phyloP scores from a whole-genome alignment of 1,140 invertebrate genomes.

The Drosophila saltans region DNA sequence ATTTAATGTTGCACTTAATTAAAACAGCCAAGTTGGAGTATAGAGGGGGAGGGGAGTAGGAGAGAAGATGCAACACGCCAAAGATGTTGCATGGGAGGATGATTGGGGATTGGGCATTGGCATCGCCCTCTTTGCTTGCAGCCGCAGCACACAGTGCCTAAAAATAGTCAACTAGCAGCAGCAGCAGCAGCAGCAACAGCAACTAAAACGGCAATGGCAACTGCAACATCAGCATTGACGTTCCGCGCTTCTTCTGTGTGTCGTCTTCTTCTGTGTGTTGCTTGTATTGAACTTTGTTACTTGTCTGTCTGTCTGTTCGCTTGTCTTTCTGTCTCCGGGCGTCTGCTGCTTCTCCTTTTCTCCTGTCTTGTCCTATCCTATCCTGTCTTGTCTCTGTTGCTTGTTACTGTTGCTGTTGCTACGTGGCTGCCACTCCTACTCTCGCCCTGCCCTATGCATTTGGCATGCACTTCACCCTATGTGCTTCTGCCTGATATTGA shows the following conservation, averaged over 20 bases:
- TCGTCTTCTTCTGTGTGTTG: conserved; percentile 36
- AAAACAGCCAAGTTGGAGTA: conserved; percentile 50
- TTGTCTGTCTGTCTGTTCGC: conserved; percentile 50
- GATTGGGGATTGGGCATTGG: conserved; percentile 11
- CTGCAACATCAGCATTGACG: conserved; percentile 43
- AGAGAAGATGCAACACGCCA: too few relatives aligned
- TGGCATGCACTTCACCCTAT: conserved; percentile 73
- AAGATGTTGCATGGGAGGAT: conserved; percentile 25
- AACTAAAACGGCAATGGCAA: too few relatives aligned
- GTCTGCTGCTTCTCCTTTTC: conserved; percentile 47
- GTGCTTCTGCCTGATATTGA: conserved; percentile 72
- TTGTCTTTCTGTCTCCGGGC: conserved; percentile 25
- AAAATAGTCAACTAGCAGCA: conserved; percentile 63
- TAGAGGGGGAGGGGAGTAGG: conserved; percentile 25
- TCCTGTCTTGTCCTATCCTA: conserved; percentile 10
- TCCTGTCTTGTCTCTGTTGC: conserved; percentile 48
- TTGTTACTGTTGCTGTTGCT: conserved; percentile 40
- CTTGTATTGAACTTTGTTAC: conserved; percentile 77
- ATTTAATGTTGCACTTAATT: conserved; percentile 82
- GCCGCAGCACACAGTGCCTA: conserved; percentile 37
- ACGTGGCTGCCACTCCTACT: conserved; percentile 70
- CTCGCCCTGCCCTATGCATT: conserved; percentile 53
- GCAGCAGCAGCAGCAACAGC: conserved; percentile 27
- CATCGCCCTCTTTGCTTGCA: conserved; percentile 17
- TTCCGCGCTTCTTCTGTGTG: conserved; percentile 25